phyloP scores from a whole-genome alignment of 2,888 invertebrate genomes.

The Xylota segnis region DNA sequence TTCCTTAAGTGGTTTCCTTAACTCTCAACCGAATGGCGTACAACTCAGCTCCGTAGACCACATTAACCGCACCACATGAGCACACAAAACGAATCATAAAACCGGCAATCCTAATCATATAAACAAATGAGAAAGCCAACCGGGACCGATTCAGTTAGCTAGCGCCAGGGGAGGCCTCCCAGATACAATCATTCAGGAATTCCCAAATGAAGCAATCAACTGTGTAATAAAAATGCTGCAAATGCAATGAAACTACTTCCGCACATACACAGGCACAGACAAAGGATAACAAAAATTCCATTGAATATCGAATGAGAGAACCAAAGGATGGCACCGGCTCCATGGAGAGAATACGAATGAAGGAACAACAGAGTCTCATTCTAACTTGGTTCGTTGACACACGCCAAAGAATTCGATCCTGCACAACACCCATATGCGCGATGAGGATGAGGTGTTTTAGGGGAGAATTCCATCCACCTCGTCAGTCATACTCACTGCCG shows the following conservation, averaged over 20 bases:
- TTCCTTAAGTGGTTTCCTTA: conserved; percentile 14
- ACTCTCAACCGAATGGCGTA: conserved; percentile 1
- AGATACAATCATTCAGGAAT: conserved; percentile 51
- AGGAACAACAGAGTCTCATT: not conserved
- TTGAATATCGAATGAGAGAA: conserved; percentile 65
- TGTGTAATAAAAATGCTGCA: conserved; percentile 74
- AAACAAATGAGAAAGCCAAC: conserved; percentile 45
- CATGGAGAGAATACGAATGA: conserved; percentile 43
- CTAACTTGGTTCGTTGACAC: conserved; percentile 64
- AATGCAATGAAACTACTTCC: conserved; percentile 70
- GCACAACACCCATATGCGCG: not conserved
- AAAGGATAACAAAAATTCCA: conserved; percentile 63
- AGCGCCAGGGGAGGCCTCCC: conserved; percentile 15
- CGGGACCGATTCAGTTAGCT: conserved; percentile 18
- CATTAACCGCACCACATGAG: conserved; percentile 45
- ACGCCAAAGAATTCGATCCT: conserved; percentile 66
- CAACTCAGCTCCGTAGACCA: conserved; percentile 15
- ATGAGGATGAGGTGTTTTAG: conserved; percentile 44
- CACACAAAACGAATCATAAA: conserved; percentile 41
- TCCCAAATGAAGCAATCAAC: conserved; percentile 75
- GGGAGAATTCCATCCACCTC: conserved; percentile 40
- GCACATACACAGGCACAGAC: conserved; percentile 20
- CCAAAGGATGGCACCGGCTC: conserved; percentile 29
- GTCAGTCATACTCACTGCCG: conserved; percentile 7
- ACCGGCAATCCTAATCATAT: conserved; percentile 31